phyloP scores from a whole-genome alignment of 2,797 vertebrate genomes.

The Pristis pectinata region DNA sequence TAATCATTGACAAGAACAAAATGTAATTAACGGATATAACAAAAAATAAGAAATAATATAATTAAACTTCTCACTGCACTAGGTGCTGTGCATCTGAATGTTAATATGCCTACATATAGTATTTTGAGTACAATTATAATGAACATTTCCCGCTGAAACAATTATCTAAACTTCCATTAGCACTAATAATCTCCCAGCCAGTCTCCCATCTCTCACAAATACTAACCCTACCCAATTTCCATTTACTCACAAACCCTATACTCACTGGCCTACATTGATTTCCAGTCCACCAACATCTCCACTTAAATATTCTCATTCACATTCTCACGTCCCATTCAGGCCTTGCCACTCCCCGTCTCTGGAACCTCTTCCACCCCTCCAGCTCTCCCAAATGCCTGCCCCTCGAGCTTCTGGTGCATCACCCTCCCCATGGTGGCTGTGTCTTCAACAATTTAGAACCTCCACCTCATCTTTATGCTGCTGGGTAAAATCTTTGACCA shows the following conservation, averaged over 20 bases:
- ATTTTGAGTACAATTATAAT: not conserved
- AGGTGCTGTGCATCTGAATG: not conserved
- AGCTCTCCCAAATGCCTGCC: not conserved
- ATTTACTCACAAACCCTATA: not conserved
- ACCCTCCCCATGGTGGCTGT: not conserved
- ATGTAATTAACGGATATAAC: not conserved
- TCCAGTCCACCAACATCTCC: too few relatives aligned
- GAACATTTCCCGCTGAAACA: not conserved
- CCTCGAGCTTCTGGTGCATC: not conserved
- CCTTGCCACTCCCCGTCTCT: not conserved
- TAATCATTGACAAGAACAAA: not conserved
- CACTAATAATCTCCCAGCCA: not conserved
- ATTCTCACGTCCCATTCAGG: not conserved
- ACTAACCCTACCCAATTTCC: not conserved
- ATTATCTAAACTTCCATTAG: not conserved
- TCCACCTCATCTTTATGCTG: too few relatives aligned
- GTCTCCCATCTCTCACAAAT: not conserved
- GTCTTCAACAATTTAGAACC: not conserved
- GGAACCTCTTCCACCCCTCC: not conserved
- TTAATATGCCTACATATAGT: not conserved
- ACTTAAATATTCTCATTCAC: not conserved
- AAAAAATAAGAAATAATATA: not conserved
- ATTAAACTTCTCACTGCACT: not conserved
- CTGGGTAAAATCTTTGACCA: not conserved
- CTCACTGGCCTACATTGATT: not conserved